Evolutionary conservation across 2,888 invertebrate species (phyloP).

Genomic region (Neocrepidodera transversa): DNA sequence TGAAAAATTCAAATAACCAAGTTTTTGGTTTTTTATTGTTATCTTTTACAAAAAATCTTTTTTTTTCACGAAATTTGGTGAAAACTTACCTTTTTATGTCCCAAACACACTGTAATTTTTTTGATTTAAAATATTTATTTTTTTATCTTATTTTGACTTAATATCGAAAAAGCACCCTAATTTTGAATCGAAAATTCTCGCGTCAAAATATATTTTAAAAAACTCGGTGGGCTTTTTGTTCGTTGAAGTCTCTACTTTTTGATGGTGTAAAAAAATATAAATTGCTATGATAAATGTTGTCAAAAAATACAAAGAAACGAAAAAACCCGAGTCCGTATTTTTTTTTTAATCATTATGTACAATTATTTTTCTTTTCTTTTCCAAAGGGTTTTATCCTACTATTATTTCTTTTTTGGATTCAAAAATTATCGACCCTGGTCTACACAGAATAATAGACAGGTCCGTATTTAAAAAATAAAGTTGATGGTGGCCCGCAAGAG

Average conservation of each 20-base stretch:
- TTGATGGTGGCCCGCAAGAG: no score
- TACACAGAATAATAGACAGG: no score
- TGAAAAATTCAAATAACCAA: slow-evolving; percentile 31
- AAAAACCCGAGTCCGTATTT: not conserved
- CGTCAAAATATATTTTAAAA: slow-evolving; percentile 23
- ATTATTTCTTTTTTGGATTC: no score
- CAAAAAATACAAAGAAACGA: slow-evolving; percentile 1
- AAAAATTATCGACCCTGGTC: no score
- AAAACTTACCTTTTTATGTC: slow-evolving; percentile 10
- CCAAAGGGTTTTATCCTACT: no score
- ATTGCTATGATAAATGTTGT: not conserved
- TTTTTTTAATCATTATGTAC: no score
- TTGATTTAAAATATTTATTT: slow-evolving; percentile 23
- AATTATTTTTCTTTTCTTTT: no score
- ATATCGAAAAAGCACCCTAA: slow-evolving; percentile 18
- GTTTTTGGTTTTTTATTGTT: slow-evolving; percentile 29
- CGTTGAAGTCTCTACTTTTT: not conserved
- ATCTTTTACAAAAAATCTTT: slow-evolving; percentile 11
- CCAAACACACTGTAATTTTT: slow-evolving; percentile 20
- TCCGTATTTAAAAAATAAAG: no score
- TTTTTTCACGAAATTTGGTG: slow-evolving; percentile 14
- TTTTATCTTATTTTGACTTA: slow-evolving; percentile 19
- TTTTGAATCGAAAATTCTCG: slow-evolving; percentile 13
- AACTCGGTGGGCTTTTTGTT: slow-evolving; percentile 25
- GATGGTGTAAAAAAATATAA: not conserved